Evolutionary conservation across 1,140 invertebrate species (phyloP), one percentile per base, ranked within the genome.

Genomic region (Drosophila mauritiana): DNA sequence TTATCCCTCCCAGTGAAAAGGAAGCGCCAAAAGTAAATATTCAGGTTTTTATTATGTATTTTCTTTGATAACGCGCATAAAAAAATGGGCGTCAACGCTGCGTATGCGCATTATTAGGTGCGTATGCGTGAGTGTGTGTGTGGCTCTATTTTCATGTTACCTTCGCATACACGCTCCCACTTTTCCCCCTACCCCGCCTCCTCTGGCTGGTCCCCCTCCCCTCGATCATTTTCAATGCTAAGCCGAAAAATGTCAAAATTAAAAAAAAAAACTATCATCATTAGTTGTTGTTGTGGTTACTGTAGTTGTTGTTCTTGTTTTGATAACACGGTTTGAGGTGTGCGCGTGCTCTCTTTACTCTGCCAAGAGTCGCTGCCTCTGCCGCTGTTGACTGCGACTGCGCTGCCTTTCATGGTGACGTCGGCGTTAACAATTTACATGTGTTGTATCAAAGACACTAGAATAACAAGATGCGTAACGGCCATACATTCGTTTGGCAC

Each of bases 191-290:
- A 17, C 27, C 27, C 13, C 25, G 17, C 37, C n/a, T 15, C 6
- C 15, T 20, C 22, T 10, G 15, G 6, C 20, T n/a, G 22, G 22
- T 20, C 8, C 40, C 36, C 49, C 43, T 37, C 49, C 46, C 34
- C 42, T 49, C 12, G 37, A 51, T 56, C 49, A 78, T 82, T 74
- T 82, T 82, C 63, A 82, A 83, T 82, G 69, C 55, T 72, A 75
- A 49, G 63, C 63, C 55, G 46, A 68, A 64, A 68, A 36, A 37
- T 25, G 45, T 25, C 34, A 53, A 40, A 45, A 39, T 13, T 12
- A 37, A 39, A 13, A 39, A 36, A 36, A 37, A 37, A 70, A 74
- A 75, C 72, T 70, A 78, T 78, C 58, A 82, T 56, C 68, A 76
- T 20, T 70, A 51, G 53, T 39, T 5, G 42, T 12, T 22, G 17